Evolutionary conservation across 2,888 invertebrate species (phyloP).

Genomic region (Hypselothyrea guttata): DNA sequence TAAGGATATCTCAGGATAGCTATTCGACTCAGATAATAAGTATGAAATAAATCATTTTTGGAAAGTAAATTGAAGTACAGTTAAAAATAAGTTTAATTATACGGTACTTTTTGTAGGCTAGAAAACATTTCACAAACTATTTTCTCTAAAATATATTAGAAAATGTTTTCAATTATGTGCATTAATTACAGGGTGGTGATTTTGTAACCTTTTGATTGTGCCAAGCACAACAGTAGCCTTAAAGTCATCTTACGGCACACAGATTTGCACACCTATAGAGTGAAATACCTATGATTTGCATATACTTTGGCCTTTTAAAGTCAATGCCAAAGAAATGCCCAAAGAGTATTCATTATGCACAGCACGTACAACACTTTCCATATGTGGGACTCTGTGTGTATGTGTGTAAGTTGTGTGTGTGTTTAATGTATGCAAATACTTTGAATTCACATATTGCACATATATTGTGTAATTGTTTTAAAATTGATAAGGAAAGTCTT

Average conservation of each 20-base stretch:
- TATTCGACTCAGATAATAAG: too few species aligned
- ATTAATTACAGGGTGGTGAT: too few species aligned
- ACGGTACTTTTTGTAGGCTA: too few species aligned
- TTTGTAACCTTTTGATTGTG: neutral
- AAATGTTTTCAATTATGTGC: too few species aligned
- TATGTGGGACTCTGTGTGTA: slow-evolving; percentile 2
- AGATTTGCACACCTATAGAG: slow-evolving; percentile 9
- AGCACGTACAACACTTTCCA: neutral
- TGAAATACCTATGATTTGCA: slow-evolving; percentile 37
- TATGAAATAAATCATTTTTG: too few species aligned
- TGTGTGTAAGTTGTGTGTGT: slow-evolving; percentile 7
- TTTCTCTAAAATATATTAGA: too few species aligned
- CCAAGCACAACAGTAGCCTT: slow-evolving; percentile 16
- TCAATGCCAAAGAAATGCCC: neutral
- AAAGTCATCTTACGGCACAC: neutral
- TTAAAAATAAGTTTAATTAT: too few species aligned
- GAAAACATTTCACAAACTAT: too few species aligned
- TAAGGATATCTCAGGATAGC: too few species aligned
- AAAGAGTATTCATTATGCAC: slow-evolving; percentile 15
- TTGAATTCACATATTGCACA: slow-evolving; percentile 1
- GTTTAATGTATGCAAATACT: slow-evolving; percentile 8
- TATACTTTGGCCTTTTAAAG: slow-evolving; percentile 13
- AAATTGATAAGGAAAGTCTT: neutral
- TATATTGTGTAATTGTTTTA: neutral
- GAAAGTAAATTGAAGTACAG: too few species aligned